These are phyloP conservation scores for Cariama cristata DNA, from an alignment of 2,113 vertebrate species.

Conservation along the genomic window DNA sequence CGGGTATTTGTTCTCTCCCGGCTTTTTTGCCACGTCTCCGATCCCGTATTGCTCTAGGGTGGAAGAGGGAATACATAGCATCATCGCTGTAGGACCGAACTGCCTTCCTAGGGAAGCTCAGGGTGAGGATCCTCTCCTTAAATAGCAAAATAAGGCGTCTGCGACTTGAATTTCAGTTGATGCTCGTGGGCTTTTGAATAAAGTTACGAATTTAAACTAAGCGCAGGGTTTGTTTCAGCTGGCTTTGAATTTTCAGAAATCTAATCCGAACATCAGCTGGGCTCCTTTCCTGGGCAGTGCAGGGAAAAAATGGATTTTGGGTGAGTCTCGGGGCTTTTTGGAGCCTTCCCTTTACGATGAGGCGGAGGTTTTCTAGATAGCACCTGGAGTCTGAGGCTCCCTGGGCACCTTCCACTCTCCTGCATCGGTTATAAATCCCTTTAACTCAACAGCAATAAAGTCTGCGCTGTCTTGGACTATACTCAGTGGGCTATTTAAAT, in stretches of 20 bases:
- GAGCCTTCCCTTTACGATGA: background rate
- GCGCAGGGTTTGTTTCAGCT: background rate
- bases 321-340: background rate
- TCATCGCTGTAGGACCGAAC: too few relatives aligned
- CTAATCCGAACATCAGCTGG: background rate
- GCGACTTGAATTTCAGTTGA: background rate
- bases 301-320: background rate
- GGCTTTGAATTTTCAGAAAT: background rate
- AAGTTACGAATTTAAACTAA: background rate
- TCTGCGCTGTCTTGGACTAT: background rate
- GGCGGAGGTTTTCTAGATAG: background rate
- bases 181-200: background rate
- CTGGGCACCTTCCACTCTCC: background rate
- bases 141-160: background rate
- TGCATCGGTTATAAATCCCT: background rate
- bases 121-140: background rate
- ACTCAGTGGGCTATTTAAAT: background rate
- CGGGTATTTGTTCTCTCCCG: background rate
- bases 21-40: fast-evolving
- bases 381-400: background rate
- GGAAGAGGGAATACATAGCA: background rate
- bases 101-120: background rate
- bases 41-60: background rate
- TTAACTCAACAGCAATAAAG: background rate
- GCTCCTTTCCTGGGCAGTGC: background rate